Evolutionary conservation across 1,140 invertebrate species (phyloP).

Genomic region (Pseudomyrmex flavicornis): DNA sequence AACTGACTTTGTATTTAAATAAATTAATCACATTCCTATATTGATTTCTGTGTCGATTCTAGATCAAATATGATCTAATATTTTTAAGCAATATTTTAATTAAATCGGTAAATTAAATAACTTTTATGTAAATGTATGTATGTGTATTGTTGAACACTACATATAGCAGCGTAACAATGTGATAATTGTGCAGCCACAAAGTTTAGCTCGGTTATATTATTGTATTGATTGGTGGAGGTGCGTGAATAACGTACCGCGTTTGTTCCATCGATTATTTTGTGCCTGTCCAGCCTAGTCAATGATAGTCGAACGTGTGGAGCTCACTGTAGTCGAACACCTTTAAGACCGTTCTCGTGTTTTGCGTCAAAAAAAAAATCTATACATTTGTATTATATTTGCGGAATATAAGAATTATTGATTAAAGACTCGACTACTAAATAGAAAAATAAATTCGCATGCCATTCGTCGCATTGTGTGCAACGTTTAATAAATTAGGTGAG

Average conservation of each 20-base stretch:
- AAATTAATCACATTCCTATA: background rate
- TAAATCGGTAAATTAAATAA: background rate
- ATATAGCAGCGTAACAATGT: background rate
- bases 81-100: background rate
- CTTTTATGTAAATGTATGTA: no score
- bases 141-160: background rate
- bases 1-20: background rate
- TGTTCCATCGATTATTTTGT: slow-evolving; percentile 75
- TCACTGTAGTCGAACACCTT: slow-evolving; percentile 39
- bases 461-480: background rate
- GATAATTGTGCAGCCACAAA: background rate
- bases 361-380: background rate
- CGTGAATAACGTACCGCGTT: slow-evolving; percentile 68
- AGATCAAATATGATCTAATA: background rate
- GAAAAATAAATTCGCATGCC: background rate
- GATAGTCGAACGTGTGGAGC: slow-evolving; percentile 26
- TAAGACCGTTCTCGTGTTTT: slow-evolving; percentile 14
- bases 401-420: background rate
- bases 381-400: background rate
- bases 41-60: background rate
- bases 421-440: no score
- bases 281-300: slow-evolving; percentile 52
- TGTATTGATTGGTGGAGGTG: slow-evolving; percentile 64
- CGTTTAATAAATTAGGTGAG: slow-evolving; percentile 30
- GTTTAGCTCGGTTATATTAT: slow-evolving; percentile 23